Evolutionary conservation across 2,113 vertebrate genomes (phyloP), one percentile per base, ranked within the genome.

Genomic region (Ploceus nigricollis): DNA sequence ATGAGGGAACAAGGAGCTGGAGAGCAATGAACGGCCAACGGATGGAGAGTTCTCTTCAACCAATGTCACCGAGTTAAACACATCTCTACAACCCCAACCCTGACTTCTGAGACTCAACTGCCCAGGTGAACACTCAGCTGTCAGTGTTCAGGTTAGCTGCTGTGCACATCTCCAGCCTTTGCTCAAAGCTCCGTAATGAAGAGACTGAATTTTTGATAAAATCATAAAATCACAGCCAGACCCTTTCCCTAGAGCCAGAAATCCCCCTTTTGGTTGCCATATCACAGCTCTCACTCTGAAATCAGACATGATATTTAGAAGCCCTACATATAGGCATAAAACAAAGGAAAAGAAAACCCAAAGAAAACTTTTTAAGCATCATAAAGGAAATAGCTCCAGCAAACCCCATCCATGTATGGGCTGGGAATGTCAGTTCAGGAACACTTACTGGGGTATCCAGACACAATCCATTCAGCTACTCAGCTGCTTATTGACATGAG

Each of bases 51-150:
- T 30, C 14, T n/a, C 33, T 91, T 19, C 48, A 72, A 13, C 3
- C 16, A 4, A 5, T 2, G 28, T n/a, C 42, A 45, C 31, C 1
- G 1, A 47, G 25, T 50, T 48, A 47, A 50, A 50, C 0, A 1
- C 4, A 20, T 31, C 28, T 35, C 53, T 25, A 22, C 23, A 53
- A 64, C 42, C 13, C 18, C 28, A 2, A 5, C 11, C 25, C 64
- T 71, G n/a, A 73, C 42, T 79, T 40, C 13, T 13, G 45, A 69
- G 35, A 30, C 7, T 42, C 15, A 54, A 18, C 13, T 64, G 21
- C 18, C 21, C 31, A 14, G 22, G 39, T 24, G 61, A 57, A 35
- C 40, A 8, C 20, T n/a, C 11, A 27, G 51, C 14, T 44, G 15
- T 2, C 28, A n/a, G 18, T 1, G 22, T 18, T 51, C 65, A 60